Evolutionary conservation across 2,113 vertebrate species (phyloP).

Genomic region (Megalops atlanticus): DNA sequence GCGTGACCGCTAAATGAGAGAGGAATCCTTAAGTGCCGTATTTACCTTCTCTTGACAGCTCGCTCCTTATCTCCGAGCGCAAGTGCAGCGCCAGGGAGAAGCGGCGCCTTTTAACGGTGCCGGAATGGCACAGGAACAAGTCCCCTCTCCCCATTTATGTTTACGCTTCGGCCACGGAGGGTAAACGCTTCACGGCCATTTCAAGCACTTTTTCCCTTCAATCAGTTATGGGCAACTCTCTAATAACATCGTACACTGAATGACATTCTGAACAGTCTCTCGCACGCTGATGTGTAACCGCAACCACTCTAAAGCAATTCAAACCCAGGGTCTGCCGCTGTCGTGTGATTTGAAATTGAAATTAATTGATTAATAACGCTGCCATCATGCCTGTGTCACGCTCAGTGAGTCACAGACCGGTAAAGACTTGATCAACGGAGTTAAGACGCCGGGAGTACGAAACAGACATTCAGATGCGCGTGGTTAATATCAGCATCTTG

Average conservation of each 20-base stretch:
- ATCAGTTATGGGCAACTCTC: neutral
- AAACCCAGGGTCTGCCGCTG: neutral
- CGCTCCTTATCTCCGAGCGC: constrained; percentile 61
- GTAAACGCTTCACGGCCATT: neutral
- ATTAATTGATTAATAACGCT: neutral
- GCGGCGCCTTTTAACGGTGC: constrained; percentile 43
- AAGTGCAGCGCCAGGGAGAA: constrained; percentile 42
- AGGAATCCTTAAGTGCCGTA: constrained; percentile 71
- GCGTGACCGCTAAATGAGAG: constrained; percentile 71
- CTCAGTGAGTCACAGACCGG: neutral
- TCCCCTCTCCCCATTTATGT: neutral
- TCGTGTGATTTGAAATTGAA: neutral
- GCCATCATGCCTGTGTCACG: neutral
- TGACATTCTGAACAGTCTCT: too few relatives aligned
- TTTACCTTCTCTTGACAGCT: constrained; percentile 67
- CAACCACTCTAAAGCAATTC: too few relatives aligned
- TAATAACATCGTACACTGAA: too few relatives aligned
- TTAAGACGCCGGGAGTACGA: neutral
- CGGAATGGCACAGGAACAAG: constrained; percentile 36
- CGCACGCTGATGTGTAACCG: too few relatives aligned
- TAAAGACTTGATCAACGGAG: neutral
- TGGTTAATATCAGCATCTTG: neutral
- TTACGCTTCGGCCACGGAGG: neutral
- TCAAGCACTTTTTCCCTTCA: neutral
- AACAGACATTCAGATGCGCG: neutral